A percentile compares a stretch with the other conserved stretches of the same genome.
These are phyloP conservation scores for Pedetes capensis DNA, from an alignment of 2,113 vertebrate genomes.

Conservation along the genomic window DNA sequence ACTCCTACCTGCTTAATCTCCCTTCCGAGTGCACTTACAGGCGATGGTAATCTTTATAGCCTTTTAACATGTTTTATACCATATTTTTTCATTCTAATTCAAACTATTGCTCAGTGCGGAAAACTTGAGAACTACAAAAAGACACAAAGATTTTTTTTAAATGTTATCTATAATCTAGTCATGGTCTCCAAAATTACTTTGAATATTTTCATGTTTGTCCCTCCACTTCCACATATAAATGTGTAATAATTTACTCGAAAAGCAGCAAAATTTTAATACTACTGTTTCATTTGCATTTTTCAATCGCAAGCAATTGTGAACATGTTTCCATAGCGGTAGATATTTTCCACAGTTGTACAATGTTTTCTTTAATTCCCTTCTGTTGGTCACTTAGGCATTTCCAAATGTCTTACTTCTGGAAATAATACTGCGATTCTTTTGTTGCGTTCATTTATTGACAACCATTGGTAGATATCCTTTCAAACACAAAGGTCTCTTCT, in stretches of 20 bases:
- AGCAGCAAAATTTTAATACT: background rate
- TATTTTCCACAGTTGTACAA: fast-evolving
- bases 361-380: background rate
- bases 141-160: background rate
- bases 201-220: background rate
- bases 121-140: conserved; percentile 10
- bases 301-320: background rate
- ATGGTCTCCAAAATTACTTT: background rate
- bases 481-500: background rate
- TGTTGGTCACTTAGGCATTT: background rate
- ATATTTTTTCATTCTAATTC: conserved; percentile 37
- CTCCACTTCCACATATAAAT: background rate
- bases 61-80: conserved; percentile 57
- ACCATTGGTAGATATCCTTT: background rate
- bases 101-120: conserved; percentile 15
- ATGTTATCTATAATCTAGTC: background rate
- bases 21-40: conserved; percentile 2
- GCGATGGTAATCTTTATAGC: conserved; percentile 68
- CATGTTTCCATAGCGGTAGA: background rate
- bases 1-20: conserved; percentile 37
- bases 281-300: background rate
- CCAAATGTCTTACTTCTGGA: background rate
- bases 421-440: background rate
- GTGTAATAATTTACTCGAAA: background rate
- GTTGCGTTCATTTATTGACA: background rate